phyloP scores from a whole-genome alignment of 2,113 vertebrate species.

The Pogonocichla stellata region DNA sequence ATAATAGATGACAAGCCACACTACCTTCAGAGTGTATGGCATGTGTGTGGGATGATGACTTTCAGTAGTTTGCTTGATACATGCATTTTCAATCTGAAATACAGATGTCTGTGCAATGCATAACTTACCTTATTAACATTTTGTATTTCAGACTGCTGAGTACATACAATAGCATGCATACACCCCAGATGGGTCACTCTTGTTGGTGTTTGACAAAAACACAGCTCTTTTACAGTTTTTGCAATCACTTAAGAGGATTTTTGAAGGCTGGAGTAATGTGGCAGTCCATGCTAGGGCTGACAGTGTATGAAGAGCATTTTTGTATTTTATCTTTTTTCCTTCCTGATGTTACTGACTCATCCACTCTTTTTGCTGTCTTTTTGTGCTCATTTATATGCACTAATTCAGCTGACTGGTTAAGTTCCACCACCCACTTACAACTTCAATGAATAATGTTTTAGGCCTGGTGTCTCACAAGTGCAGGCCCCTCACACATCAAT shows the following conservation, averaged over 20 bases:
- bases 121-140: neutral
- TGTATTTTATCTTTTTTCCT: neutral
- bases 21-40: neutral
- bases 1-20: neutral
- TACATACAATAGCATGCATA: neutral
- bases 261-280: neutral
- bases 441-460: conserved; percentile 27
- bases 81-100: neutral
- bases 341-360: neutral
- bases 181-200: neutral
- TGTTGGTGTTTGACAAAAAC: neutral
- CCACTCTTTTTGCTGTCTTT: neutral
- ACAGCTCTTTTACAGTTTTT: neutral
- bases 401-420: conserved; percentile 30
- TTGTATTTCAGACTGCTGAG: neutral
- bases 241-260: neutral
- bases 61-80: neutral
- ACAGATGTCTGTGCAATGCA: neutral
- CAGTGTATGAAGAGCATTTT: neutral
- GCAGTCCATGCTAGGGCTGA: neutral
- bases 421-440: conserved; percentile 25
- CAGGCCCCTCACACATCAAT: conserved; percentile 39
- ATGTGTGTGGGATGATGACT: neutral
- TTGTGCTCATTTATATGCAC: conserved; percentile 1
- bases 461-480: neutral